A percentile compares a stretch with the other conserved stretches of the same genome.
phyloP scores from a whole-genome alignment of 2,113 vertebrate species.

The Camelus dromedarius region DNA sequence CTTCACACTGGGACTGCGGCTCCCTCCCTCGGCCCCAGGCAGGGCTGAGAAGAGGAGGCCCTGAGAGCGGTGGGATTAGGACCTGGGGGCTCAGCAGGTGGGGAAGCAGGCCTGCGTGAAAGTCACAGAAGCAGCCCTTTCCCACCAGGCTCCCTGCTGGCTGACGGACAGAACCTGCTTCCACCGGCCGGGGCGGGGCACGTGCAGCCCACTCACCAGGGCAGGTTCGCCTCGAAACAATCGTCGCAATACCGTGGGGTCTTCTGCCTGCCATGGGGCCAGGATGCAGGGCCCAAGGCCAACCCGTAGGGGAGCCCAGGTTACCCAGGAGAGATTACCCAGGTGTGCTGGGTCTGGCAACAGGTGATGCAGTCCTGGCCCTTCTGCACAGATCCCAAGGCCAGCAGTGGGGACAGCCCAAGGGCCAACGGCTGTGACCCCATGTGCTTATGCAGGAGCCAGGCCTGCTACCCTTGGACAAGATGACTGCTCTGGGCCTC shows the following conservation, averaged over 20 bases:
- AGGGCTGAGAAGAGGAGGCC: neutral
- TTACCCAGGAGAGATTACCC: neutral
- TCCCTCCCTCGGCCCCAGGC: neutral
- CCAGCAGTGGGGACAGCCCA: too few relatives aligned
- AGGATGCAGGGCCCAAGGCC: neutral
- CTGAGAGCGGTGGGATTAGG: neutral
- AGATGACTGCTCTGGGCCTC: neutral
- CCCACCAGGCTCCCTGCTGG: neutral
- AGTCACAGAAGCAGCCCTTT: neutral
- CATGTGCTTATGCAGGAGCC: neutral
- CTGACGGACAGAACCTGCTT: neutral
- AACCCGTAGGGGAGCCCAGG: neutral
- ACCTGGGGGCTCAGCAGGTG: neutral
- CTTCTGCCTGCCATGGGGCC: neutral
- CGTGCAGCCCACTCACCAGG: neutral
- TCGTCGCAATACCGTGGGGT: neutral
- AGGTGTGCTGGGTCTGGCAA: neutral
- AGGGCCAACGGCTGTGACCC: neutral
- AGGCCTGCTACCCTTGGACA: neutral
- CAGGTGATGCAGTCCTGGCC: neutral
- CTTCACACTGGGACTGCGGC: neutral
- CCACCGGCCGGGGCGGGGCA: neutral
- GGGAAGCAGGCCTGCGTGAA: neutral
- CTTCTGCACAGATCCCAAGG: rapidly evolving
- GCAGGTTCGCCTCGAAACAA: neutral